A percentile compares a stretch with the other conserved stretches of the same genome.
Conservation (phyloP, 2,113 vertebrate genomes). For the Syrrhaptes paradoxus region DNA sequence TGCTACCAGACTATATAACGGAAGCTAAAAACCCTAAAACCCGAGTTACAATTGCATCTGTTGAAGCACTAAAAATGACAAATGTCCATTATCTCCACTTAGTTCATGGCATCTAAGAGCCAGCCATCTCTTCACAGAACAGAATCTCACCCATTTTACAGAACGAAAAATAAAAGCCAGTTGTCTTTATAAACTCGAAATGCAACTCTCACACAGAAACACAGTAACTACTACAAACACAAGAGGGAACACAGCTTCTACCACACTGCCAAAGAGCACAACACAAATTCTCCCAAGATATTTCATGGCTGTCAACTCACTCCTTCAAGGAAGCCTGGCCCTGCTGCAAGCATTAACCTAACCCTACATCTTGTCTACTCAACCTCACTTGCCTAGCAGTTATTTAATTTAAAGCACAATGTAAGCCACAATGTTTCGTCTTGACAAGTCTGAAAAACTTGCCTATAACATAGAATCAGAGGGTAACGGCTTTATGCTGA, state of each 20-base stretch:
- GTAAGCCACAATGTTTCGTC: neutral
- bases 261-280: neutral
- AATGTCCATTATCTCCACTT: neutral
- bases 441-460: neutral
- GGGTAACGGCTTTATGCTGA: no score
- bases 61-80: neutral
- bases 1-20: neutral
- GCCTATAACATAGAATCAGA: neutral
- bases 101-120: neutral
- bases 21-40: neutral
- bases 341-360: neutral
- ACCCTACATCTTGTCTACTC: neutral
- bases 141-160: neutral
- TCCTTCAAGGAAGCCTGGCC: neutral
- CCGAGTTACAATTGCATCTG: neutral
- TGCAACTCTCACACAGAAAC: neutral
- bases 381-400: neutral
- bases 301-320: neutral
- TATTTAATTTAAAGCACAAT: neutral
- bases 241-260: neutral
- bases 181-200: neutral
- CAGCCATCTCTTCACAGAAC: neutral
- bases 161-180: neutral
- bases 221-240: neutral
- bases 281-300: neutral